Evolutionary conservation across 1,140 invertebrate genomes (phyloP).

Genomic region (Heliconius eleuchia): DNA sequence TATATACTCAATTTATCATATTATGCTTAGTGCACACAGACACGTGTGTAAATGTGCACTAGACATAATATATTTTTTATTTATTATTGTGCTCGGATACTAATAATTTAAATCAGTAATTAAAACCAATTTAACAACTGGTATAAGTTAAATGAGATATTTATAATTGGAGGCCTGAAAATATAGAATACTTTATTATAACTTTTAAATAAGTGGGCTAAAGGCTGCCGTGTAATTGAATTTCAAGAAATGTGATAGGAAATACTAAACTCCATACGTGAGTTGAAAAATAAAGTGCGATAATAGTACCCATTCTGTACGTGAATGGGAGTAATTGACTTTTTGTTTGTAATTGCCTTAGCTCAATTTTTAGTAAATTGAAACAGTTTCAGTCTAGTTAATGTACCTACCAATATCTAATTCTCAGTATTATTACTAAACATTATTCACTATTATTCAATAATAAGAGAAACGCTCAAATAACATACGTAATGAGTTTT

Average conservation of each 20-base stretch:
- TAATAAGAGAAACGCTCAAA: too few relatives aligned
- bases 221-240: conserved; percentile 31
- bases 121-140: neutral
- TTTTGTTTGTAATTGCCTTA: neutral
- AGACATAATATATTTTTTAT: too few relatives aligned
- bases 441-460: too few relatives aligned
- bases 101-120: neutral
- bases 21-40: too few relatives aligned
- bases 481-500: too few relatives aligned
- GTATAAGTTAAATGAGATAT: neutral
- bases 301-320: conserved; percentile 27
- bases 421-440: neutral
- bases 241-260: conserved; percentile 33
- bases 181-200: neutral
- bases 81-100: too few relatives aligned
- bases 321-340: conserved; percentile 9
- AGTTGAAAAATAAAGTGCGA: conserved; percentile 25
- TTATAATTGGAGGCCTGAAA: neutral
- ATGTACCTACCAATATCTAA: neutral
- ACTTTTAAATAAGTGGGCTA: conserved; percentile 27
- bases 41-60: too few relatives aligned
- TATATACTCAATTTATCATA: too few relatives aligned
- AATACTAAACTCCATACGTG: conserved; percentile 38
- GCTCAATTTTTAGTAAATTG: neutral
- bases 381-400: neutral